Conservation (phyloP, 2,113 vertebrate species). For the Etheostoma spectabile region DNA sequence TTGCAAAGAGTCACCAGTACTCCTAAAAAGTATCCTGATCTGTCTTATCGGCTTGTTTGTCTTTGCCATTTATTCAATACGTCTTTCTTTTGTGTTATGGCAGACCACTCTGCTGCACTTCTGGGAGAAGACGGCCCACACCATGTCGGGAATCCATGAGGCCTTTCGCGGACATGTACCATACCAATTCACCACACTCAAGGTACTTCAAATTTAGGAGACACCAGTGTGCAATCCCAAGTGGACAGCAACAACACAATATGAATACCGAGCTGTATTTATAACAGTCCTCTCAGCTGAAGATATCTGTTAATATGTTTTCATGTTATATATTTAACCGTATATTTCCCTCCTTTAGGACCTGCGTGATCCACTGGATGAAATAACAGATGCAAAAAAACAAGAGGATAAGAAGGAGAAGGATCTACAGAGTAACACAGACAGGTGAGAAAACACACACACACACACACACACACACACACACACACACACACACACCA, state of each 20-base stretch:
- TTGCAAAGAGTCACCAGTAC: too few species aligned
- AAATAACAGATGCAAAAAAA: conserved; percentile 69
- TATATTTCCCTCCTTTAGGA: conserved; percentile 61
- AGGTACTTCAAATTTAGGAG: conserved; percentile 66
- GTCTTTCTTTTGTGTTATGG: not conserved
- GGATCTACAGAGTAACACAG: conserved; percentile 72
- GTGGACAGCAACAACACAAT: not conserved
- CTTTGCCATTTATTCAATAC: not conserved
- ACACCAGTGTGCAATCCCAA: not conserved
- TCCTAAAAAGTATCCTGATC: too few species aligned
- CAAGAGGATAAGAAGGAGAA: conserved; percentile 67
- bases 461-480: too few species aligned
- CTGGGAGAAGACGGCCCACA: conserved; percentile 87
- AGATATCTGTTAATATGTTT: not conserved
- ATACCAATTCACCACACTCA: conserved; percentile 82
- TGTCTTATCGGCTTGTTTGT: not conserved
- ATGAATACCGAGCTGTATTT: not conserved
- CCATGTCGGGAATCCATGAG: conserved; percentile 83
- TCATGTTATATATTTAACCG: not conserved
- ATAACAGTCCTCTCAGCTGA: too few species aligned
- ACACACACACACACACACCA: too few species aligned
- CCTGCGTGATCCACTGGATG: conserved; percentile 84
- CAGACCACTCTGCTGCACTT: conserved; percentile 88
- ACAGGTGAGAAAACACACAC: conserved; percentile 75
- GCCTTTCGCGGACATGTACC: conserved; percentile 80